Evolutionary conservation across 2,888 invertebrate species (phyloP).

Genomic region (Cyaniris semiargus): DNA sequence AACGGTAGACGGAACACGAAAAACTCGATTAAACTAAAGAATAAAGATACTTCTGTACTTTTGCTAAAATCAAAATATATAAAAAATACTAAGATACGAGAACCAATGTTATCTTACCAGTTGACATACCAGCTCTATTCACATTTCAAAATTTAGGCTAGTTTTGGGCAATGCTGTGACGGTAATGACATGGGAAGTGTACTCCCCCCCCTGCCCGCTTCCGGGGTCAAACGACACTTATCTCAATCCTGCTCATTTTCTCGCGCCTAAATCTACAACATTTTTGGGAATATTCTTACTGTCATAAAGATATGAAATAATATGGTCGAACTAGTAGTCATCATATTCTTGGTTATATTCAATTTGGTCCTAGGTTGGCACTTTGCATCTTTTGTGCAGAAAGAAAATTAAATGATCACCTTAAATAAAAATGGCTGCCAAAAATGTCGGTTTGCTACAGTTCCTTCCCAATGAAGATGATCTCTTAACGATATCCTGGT

Average conservation of each 20-base stretch:
- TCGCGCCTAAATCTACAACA: constrained; percentile 4
- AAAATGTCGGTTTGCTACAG: too few species aligned
- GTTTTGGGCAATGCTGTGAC: background rate
- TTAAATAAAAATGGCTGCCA: too few species aligned
- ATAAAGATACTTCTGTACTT: too few species aligned
- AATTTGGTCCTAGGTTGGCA: too few species aligned
- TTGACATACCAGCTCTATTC: background rate
- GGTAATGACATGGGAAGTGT: constrained; percentile 3
- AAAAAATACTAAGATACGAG: background rate
- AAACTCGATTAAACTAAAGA: too few species aligned
- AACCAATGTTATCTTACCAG: background rate
- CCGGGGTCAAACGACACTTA: constrained; percentile 8
- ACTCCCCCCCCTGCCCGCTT: background rate
- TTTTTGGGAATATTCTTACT: constrained; percentile 3
- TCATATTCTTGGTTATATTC: background rate
- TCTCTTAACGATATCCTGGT: too few species aligned
- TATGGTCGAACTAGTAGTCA: background rate
- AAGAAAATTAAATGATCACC: too few species aligned
- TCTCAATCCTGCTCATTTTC: constrained; percentile 10
- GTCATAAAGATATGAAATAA: constrained; percentile 1
- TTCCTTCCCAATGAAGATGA: too few species aligned
- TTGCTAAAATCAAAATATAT: too few species aligned
- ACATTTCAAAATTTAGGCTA: background rate
- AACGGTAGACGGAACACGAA: background rate
- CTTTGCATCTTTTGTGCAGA: too few species aligned